Conservation (phyloP, 2,113 vertebrate genomes). For the Cinclus cinclus region DNA sequence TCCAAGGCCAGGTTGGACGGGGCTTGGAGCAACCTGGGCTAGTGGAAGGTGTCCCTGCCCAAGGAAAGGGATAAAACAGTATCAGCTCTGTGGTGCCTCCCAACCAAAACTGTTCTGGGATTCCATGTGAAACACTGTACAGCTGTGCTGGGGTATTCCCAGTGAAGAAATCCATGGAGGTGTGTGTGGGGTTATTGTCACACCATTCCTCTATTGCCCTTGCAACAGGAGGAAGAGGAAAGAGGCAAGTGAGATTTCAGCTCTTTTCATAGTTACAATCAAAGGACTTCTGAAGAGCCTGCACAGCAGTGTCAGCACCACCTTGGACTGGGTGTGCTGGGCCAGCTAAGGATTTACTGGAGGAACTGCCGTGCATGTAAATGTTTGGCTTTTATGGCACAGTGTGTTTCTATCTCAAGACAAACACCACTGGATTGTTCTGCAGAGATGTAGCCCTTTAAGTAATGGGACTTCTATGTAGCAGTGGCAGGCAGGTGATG, state of each 20-base stretch:
- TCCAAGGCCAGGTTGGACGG: rapidly evolving
- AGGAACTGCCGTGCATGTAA: neutral
- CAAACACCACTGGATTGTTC: neutral
- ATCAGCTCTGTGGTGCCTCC: neutral
- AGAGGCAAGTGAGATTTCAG: neutral
- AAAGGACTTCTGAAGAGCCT: neutral
- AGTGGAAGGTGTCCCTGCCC: neutral
- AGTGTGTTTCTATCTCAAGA: neutral
- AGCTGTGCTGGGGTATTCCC: neutral
- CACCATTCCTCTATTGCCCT: neutral
- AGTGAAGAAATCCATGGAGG: neutral
- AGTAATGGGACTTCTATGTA: neutral
- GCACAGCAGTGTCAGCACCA: neutral
- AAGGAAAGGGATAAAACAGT: neutral
- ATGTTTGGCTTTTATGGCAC: neutral
- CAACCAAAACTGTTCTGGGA: neutral
- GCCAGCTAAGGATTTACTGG: neutral
- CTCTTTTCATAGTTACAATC: neutral
- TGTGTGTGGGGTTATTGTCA: neutral
- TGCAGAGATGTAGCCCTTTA: neutral
- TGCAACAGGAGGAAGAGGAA: neutral
- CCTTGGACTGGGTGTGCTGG: neutral
- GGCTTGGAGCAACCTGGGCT: rapidly evolving
- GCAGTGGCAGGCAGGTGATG: neutral
- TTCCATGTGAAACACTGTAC: neutral